Evolutionary conservation across 2,113 vertebrate genomes (phyloP).

Genomic region (Speoplatyrhinus poulsoni): DNA sequence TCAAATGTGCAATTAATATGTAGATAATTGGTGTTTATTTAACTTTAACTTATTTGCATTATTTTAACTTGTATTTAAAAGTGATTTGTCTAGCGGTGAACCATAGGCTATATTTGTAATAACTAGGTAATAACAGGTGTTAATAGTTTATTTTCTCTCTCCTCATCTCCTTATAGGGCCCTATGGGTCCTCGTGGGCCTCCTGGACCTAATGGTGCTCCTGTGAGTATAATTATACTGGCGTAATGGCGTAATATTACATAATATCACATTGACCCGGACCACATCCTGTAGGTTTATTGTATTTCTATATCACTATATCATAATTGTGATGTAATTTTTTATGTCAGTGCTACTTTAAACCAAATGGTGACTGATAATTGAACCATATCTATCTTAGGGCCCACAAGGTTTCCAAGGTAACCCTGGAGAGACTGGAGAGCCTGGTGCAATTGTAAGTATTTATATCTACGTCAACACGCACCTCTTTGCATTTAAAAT

Average conservation of each 20-base stretch:
- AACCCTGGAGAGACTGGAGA: slow-evolving; percentile 90
- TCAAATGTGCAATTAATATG: too few species aligned
- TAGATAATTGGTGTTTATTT: too few species aligned
- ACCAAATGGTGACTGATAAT: not conserved
- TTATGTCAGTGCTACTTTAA: not conserved
- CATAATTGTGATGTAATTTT: not conserved
- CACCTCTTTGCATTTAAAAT: not conserved
- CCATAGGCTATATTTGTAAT: too few species aligned
- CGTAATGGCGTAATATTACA: too few species aligned
- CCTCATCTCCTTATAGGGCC: slow-evolving; percentile 77
- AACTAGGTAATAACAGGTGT: not conserved
- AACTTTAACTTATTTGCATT: too few species aligned
- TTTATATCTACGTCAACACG: slow-evolving; percentile 15
- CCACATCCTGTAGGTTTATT: too few species aligned
- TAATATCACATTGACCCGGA: too few species aligned
- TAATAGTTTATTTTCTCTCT: slow-evolving; percentile 2
- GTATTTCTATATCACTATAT: too few species aligned
- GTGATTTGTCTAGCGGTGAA: too few species aligned
- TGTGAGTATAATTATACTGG: slow-evolving; percentile 76
- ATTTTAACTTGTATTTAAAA: too few species aligned
- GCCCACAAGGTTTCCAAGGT: slow-evolving; percentile 96
- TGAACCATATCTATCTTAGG: slow-evolving; percentile 69
- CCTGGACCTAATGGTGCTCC: slow-evolving; percentile 88
- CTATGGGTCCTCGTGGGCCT: slow-evolving; percentile 94
- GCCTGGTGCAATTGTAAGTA: slow-evolving; percentile 87